phyloP scores from a whole-genome alignment of 2,113 vertebrate genomes.

The Chaenocephalus aceratus region DNA sequence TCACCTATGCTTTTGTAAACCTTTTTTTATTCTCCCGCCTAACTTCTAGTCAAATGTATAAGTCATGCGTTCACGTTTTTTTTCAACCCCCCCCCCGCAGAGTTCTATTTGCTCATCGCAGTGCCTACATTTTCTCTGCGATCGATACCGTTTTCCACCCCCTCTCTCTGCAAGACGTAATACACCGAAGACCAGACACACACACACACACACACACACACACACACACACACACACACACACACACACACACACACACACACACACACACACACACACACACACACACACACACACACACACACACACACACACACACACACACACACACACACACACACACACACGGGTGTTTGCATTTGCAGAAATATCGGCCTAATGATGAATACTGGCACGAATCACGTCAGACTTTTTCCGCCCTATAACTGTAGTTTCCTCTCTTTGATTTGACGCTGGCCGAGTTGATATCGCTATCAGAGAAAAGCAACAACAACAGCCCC shows the following conservation, averaged over 20 bases:
- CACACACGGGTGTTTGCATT: slow-evolving; percentile 26
- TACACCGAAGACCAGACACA: slow-evolving; percentile 43
- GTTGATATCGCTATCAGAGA: slow-evolving; percentile 73
- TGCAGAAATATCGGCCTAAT: slow-evolving; percentile 18
- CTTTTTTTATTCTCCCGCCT: slow-evolving; percentile 43
- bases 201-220: slow-evolving; percentile 12
- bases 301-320: slow-evolving; percentile 32
- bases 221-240: too few species aligned
- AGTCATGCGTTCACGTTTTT: slow-evolving; percentile 72
- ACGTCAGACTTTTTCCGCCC: neutral
- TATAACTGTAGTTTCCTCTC: slow-evolving; percentile 10
- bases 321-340: slow-evolving; percentile 33
- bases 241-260: too few species aligned
- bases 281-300: neutral
- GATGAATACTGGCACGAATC: slow-evolving; percentile 10
- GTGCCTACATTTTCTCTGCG: slow-evolving; percentile 74
- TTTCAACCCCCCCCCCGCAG: slow-evolving; percentile 69
- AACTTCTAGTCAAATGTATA: slow-evolving; percentile 76
- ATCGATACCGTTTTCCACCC: slow-evolving; percentile 80
- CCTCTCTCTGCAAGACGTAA: slow-evolving; percentile 55
- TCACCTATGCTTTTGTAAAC: slow-evolving; percentile 56
- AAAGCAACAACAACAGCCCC: slow-evolving; percentile 30
- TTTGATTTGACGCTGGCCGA: slow-evolving; percentile 52
- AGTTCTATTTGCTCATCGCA: slow-evolving; percentile 80
- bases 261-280: too few species aligned